Conservation (phyloP, 1,140 invertebrate species). For the Zaprionus camerounensis region DNA sequence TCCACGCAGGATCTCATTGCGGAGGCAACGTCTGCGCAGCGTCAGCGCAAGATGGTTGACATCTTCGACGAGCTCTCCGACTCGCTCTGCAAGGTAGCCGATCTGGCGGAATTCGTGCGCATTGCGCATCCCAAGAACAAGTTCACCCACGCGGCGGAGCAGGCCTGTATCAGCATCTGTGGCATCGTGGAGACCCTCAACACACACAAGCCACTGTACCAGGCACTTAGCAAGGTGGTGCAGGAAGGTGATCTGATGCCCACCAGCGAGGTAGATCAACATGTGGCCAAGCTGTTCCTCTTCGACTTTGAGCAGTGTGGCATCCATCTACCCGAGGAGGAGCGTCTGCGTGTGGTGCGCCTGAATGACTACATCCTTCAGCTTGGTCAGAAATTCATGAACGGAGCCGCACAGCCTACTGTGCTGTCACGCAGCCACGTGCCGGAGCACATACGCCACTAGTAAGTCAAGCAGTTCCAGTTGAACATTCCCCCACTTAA, state of each 20-base stretch:
- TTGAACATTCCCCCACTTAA: constrained; percentile 1
- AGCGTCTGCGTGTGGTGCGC: constrained; percentile 91
- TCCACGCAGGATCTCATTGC: constrained; percentile 90
- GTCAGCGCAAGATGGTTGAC: constrained; percentile 89
- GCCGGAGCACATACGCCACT: constrained; percentile 89
- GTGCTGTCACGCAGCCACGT: constrained; percentile 87
- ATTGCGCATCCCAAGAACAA: constrained; percentile 93
- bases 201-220: constrained; percentile 93
- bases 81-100: constrained; percentile 96
- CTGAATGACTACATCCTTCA: constrained; percentile 93
- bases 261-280: constrained; percentile 91
- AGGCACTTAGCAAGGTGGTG: constrained; percentile 89
- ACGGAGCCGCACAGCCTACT: constrained; percentile 89
- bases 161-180: constrained; percentile 94
- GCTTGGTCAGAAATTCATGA: constrained; percentile 94
- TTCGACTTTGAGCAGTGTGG: constrained; percentile 99
- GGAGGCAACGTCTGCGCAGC: constrained; percentile 88
- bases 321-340: constrained; percentile 94
- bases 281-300: constrained; percentile 95
- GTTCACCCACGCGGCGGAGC: constrained; percentile 92
- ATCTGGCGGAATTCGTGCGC: constrained; percentile 97
- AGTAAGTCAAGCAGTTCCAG: constrained; percentile 86
- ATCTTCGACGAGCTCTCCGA: constrained; percentile 98
- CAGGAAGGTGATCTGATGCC: constrained; percentile 89
- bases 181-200: constrained; percentile 97